Base-by-base conservation (phyloP, 2,888 invertebrate species). In the Limenitis arthemis region DNA sequence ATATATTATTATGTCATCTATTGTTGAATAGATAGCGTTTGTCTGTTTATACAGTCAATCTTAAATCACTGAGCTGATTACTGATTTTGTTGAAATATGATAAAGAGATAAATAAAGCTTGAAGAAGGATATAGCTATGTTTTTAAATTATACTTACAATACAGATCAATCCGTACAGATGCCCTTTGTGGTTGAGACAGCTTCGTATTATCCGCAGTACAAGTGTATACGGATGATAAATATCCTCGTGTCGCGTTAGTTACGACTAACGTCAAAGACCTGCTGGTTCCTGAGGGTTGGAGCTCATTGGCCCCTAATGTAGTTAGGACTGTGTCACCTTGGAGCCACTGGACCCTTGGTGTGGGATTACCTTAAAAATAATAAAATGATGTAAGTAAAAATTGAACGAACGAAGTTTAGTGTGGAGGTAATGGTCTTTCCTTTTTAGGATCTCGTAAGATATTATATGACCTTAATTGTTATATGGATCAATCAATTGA, bases 141-240 rank as follows among this genome's bases (percentile, higher is more conserved):
- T 20, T 20, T 20, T 31, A n/a, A 28, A n/a, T 0, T 39, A 34
- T 64, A 81, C 92, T 86, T 61, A 87, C 87, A 87, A 72, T 90
- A 90, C 77, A 93, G 89, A 69, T 93, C 91, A 44, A 93, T 84
- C 62, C 89, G 88, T 33, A 93, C 88, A 11, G 88, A 84, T 29
- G 91, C 88, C 36, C 89, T 88, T 51, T 90, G 87, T 0, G 92
- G 91, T 4, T 89, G 87, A 31, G 91, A 89, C 61, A 91, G 77
- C 59, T 89, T 79, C 54, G 92, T 93, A 70, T 93, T 93, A 69
- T 90, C 89, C 8, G 92, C 92, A 65, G 90, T 89, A 69, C 93
- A 93, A 28, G 90, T 90, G 72, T 90, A 92, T 5, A 88, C 77
- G 20, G 90, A 87, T 47, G 90, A 86, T 43, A 92, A 83, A 70